Conservation (phyloP, 2,888 invertebrate species). For the Apoda limacodes region DNA sequence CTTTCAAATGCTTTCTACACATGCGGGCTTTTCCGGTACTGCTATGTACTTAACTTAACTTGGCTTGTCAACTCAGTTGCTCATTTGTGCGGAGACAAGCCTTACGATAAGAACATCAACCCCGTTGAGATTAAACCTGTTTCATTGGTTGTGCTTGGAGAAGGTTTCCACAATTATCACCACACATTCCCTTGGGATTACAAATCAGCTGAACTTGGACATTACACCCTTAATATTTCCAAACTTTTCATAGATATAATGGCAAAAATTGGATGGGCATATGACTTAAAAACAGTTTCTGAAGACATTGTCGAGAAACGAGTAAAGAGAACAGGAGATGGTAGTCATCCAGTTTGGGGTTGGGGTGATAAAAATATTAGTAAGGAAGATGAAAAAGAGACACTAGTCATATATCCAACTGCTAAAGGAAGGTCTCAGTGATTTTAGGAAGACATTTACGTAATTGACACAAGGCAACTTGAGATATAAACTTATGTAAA, state of each 20-base stretch:
- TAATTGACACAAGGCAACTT: too few relatives aligned
- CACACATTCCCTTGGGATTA: slow-evolving; percentile 90
- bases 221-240: slow-evolving; percentile 77
- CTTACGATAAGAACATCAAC: slow-evolving; percentile 80
- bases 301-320: slow-evolving; percentile 76
- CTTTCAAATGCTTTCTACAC: slow-evolving; percentile 76
- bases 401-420: too few relatives aligned
- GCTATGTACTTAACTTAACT: slow-evolving; percentile 82
- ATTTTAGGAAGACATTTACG: too few relatives aligned
- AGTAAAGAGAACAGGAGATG: slow-evolving; percentile 80
- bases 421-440: too few relatives aligned
- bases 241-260: too few relatives aligned
- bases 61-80: slow-evolving; percentile 93
- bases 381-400: too few relatives aligned
- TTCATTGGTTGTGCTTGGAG: slow-evolving; percentile 75
- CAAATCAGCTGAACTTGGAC: slow-evolving; percentile 82
- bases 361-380: slow-evolving; percentile 80
- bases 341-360: slow-evolving; percentile 80
- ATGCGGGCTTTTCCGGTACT: slow-evolving; percentile 81
- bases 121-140: slow-evolving; percentile 78
- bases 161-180: too few relatives aligned
- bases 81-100: slow-evolving; percentile 80
- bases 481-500: too few relatives aligned
- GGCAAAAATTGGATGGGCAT: too few relatives aligned
- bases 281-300: slow-evolving; percentile 86